Percentiles rank a stretch among this genome's conserved stretches.
Conservation (phyloP, 2,797 vertebrate species). For the Pseudomugil tenellus region DNA sequence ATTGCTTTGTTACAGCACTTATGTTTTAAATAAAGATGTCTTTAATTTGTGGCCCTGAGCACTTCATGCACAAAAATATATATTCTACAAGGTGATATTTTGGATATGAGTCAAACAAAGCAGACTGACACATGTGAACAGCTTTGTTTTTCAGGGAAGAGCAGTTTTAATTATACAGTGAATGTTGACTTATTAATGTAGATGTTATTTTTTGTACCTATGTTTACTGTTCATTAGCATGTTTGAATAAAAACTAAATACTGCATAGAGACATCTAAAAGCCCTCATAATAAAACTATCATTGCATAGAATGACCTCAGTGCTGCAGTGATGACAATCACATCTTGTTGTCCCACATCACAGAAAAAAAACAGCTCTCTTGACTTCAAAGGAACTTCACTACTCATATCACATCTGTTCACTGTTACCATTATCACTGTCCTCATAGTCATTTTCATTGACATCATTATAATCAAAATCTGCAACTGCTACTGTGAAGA, state of each 20-base stretch:
- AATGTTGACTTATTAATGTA: slow-evolving; percentile 65
- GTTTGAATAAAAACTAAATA: slow-evolving; percentile 48
- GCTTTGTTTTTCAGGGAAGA: slow-evolving; percentile 52
- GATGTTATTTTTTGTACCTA: slow-evolving; percentile 47
- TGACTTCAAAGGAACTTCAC: slow-evolving; percentile 23
- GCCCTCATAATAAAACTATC: slow-evolving; percentile 26
- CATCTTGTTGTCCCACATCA: slow-evolving; percentile 6
- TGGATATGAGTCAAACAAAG: slow-evolving; percentile 31
- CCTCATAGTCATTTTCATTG: slow-evolving; percentile 26
- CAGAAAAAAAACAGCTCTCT: slow-evolving; percentile 9
- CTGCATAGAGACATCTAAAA: slow-evolving; percentile 28
- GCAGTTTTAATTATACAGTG: slow-evolving; percentile 56
- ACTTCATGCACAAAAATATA: slow-evolving; percentile 25
- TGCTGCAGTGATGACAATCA: slow-evolving; percentile 21
- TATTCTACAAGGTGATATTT: slow-evolving; percentile 21
- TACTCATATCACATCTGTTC: slow-evolving; percentile 18
- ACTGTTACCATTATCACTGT: slow-evolving; percentile 22
- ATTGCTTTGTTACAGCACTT: slow-evolving; percentile 1
- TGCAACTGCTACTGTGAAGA: slow-evolving; percentile 6
- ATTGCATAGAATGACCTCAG: slow-evolving; percentile 41
- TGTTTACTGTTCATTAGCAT: slow-evolving; percentile 55
- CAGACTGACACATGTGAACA: slow-evolving; percentile 28
- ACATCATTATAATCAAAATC: slow-evolving; percentile 36
- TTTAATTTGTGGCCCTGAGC: slow-evolving; percentile 20
- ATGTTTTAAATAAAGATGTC: slow-evolving; percentile 15